phyloP scores from a whole-genome alignment of 2,797 vertebrate species.

The Malurus splendens region DNA sequence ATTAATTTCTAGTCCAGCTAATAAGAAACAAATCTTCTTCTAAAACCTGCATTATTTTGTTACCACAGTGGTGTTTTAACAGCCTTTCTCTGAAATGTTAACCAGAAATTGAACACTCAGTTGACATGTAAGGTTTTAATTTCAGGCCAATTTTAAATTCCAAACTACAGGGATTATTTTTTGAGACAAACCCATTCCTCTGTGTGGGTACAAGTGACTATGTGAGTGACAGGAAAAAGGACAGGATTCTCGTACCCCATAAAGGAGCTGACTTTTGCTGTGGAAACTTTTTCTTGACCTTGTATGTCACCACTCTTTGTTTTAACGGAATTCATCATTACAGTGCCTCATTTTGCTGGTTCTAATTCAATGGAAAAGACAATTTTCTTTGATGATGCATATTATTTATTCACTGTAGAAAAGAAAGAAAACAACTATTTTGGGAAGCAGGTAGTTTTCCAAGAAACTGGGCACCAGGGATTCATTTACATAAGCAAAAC shows the following conservation, averaged over 20 bases:
- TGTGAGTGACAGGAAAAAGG: neutral
- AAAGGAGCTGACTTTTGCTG: neutral
- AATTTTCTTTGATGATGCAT: slow-evolving; percentile 63
- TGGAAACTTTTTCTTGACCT: slow-evolving; percentile 41
- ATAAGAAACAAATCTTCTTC: neutral
- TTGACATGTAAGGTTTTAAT: neutral
- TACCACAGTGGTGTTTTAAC: neutral
- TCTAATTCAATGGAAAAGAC: slow-evolving; percentile 52
- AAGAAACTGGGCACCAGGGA: slow-evolving; percentile 17
- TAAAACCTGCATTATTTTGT: neutral
- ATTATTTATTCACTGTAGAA: slow-evolving; percentile 34
- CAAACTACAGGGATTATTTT: neutral
- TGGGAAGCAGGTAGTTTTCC: slow-evolving; percentile 17
- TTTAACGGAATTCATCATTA: slow-evolving; percentile 51
- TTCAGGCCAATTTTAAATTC: neutral
- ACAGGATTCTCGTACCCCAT: neutral
- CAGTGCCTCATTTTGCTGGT: slow-evolving; percentile 33
- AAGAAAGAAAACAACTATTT: slow-evolving; percentile 33
- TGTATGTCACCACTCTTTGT: slow-evolving; percentile 14
- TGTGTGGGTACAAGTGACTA: neutral
- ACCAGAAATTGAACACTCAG: neutral
- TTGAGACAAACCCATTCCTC: neutral
- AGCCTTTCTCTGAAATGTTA: neutral
- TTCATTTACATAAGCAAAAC: slow-evolving; percentile 57
- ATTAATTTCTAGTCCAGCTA: neutral